Evolutionary conservation across 2,888 invertebrate genomes (phyloP), one percentile per base, ranked within the genome.

Genomic region (Operophtera brumata): DNA sequence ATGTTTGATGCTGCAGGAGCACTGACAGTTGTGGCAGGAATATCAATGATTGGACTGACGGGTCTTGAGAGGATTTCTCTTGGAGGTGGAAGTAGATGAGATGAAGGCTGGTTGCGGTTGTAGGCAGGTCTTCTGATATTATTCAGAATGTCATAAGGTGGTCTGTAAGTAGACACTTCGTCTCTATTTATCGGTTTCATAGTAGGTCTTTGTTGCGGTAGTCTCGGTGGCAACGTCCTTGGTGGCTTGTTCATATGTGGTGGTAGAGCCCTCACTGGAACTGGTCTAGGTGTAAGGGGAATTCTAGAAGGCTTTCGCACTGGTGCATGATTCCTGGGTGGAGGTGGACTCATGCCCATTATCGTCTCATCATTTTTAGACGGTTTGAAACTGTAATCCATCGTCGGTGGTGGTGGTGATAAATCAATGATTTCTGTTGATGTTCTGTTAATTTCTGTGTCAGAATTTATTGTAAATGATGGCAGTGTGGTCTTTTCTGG

Each of bases 311-410:
- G 83, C 9, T 67, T 62, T 63, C 82, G 79, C 11, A 73, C 75
- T 28, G 76, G 69, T 25, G 82, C 64, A 25, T 80, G 76, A 1
- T 76, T 79, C 55, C 80, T 77, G 13, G 86, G 84, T 48, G 91
- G 91, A 10, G 91, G 91, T 37, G 91, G 91, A 68, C 85, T 91
- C 84, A 92, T 89, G 0, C 91, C 91, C 88, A 91, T 87, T n/a
- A 92, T 91, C 72, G 79, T 82, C 54, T 91, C 90, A 73, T 88
- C 85, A 60, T 84, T 85, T 8, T 79, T 82, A 9, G 88, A 81
- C 10, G 89, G 84, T 50, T 85, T 88, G 44, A 86, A 87, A 57
- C 75, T 87, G 53, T 84, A 86, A 62, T 87, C 84, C 61, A 82
- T 69, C 1, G 84, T 85, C 6, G 86, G 88, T 6, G 90, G 90